Evolutionary conservation across 2,113 vertebrate genomes (phyloP), one percentile per base, ranked within the genome.

Genomic region (Thalassarche chlororhynchos): DNA sequence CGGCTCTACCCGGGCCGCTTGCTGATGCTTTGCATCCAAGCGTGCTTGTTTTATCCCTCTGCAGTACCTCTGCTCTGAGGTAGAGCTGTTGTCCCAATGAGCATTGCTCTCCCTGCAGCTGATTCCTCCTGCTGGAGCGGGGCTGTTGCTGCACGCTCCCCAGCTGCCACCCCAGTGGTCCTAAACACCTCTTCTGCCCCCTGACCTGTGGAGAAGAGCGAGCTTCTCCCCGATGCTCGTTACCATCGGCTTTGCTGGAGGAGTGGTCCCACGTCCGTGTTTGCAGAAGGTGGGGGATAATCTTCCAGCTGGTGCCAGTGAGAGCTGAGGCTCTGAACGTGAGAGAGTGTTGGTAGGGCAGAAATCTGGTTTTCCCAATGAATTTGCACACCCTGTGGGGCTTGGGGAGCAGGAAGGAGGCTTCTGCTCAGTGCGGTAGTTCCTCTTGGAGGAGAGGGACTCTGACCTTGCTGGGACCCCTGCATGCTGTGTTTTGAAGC

Each of bases 191-290:
- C 38, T 46, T 44, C 15, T 46, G 28, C 34, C 29, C 32, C 10
- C 8, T 11, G 28, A 32, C 36, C 54, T 34, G 46, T 0, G 5
- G 44, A 17, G 11, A 58, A 7, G 26, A 8, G 6, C 1, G 2
- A 54, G 16, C 55, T 28, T 61, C 38, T 75, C 32, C 52, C 23
- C 2, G 3, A 1, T 17, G 32, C 38, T 71, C 4, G 1, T 88
- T 47, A 16, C 32, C 26, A 6, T 25, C 4, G 5, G 31, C 54
- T 70, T 40, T 42, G 29, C 40, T 55, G 40, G 38, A 38, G 38
- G 61, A 23, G 26, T 6, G 9, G 13, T 25, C 79, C 54, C 47
- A 17, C 2, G 1, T 12, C 69, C 1, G 17, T n/a, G 38, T 52
- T 44, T 40, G 19, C 47, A n/a, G 47, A 34, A n/a, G 52, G 19